Base-by-base conservation (phyloP, 2,888 invertebrate genomes). In the Marronus borbonicus region DNA sequence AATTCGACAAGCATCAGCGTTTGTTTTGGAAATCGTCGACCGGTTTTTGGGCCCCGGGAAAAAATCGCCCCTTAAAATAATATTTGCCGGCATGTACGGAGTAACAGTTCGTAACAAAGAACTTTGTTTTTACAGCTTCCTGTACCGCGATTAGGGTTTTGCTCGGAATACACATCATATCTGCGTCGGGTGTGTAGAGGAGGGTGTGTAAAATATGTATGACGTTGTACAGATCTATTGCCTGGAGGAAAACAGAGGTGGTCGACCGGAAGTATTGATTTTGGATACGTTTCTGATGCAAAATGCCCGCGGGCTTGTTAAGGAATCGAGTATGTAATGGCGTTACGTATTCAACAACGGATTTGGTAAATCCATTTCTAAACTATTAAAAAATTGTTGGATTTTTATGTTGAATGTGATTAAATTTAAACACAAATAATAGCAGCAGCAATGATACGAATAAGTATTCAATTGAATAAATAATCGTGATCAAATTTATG, bases 91-190 rank as follows among this genome's bases (percentile, higher is more conserved):
- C 76, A 82, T 39, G 36, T 83, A 86, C 85, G 86, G 85, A 84
- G 84, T 87, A 87, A 87, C 87, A 86, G 87, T 85, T 87, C 81
- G 78, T 81, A 82, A 87, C 86, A 87, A 87, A 85, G 85, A 85
- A 83, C 81, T 83, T 81, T 87, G 86, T 87, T 87, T 87, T 87
- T 85, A 80, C 87, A 87, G 87, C 86, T 85, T 83, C 77, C 82
- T 79, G 81, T 75, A 72, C 74, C 76, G 68, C 66, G 58, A 58
- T 72, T 49, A 24, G 68, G 68, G 68, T 68, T 68, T 68, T 28
- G 10, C 24, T 20, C 17, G 14, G 17, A 1, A 20, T 55, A 55
- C 12, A 44, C 36, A 39, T 17, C 8, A 44, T 44, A 65, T 66
- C 14, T 66, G 24, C 5, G 31, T 31, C 3, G 31, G 5, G 5